phyloP scores from a whole-genome alignment of 2,113 vertebrate species.

The Saccopteryx bilineata region DNA sequence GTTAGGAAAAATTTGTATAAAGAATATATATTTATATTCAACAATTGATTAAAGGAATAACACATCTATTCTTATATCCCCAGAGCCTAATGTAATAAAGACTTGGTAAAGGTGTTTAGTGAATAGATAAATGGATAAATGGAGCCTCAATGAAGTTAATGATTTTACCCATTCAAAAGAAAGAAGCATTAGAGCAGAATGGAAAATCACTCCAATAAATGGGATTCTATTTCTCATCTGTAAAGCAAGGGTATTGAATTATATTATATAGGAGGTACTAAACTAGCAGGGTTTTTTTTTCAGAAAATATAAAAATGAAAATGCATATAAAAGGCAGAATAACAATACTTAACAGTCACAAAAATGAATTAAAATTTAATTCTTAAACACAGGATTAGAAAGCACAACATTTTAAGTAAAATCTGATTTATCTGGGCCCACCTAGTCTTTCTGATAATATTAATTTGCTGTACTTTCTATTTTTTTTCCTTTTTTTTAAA shows the following conservation, averaged over 20 bases:
- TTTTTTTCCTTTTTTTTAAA: too few species aligned
- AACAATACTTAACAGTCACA: background rate
- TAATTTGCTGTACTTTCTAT: constrained; percentile 26
- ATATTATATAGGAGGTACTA: background rate
- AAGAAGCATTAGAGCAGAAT: background rate
- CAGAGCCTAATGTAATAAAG: background rate
- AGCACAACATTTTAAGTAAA: constrained; percentile 17
- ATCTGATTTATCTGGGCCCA: constrained; percentile 16
- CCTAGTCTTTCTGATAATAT: background rate
- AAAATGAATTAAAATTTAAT: constrained; percentile 28
- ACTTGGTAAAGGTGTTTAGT: background rate
- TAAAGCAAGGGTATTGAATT: background rate
- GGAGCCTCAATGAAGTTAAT: background rate
- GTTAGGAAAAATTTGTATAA: background rate
- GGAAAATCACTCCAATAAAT: background rate
- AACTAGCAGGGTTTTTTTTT: background rate
- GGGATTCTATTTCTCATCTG: background rate
- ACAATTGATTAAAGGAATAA: background rate
- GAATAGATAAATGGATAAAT: constrained; percentile 3
- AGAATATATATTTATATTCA: constrained; percentile 19
- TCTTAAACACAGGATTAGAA: background rate
- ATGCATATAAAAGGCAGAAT: background rate
- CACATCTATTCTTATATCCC: background rate
- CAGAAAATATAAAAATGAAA: constrained; percentile 13
- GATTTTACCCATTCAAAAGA: constrained; percentile 6